These are phyloP conservation scores for Furcula furcula DNA, from an alignment of 2,888 invertebrate species.

Conservation along the genomic window DNA sequence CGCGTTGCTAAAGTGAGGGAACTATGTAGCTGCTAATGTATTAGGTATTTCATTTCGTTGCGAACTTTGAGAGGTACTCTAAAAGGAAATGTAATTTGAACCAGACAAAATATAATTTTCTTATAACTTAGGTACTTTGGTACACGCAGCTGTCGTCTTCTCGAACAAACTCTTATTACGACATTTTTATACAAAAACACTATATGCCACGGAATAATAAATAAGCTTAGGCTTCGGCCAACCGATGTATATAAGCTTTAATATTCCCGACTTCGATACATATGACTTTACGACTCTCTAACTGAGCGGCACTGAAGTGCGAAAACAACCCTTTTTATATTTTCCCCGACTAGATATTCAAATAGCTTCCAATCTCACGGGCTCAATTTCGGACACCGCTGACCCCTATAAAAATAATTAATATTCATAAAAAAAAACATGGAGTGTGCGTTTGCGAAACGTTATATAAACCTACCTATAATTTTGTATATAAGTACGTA, in stretches of 20 bases:
- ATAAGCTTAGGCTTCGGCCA: conserved; percentile 9
- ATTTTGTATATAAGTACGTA: conserved; percentile 23
- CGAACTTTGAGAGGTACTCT: not conserved
- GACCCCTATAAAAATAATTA: conserved; percentile 25
- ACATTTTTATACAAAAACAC: not conserved
- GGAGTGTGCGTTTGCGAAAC: conserved; percentile 17
- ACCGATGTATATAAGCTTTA: conserved; percentile 4
- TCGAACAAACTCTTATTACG: not conserved
- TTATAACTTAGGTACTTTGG: no score
- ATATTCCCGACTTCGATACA: conserved; percentile 9
- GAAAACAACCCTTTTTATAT: conserved; percentile 12
- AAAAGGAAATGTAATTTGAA: not conserved
- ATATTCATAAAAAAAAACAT: conserved; percentile 31
- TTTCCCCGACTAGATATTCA: conserved; percentile 13
- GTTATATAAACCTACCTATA: conserved; percentile 18
- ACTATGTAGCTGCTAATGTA: no score
- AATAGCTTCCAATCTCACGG: conserved; percentile 16
- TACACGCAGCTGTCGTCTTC: no score
- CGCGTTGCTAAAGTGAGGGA: not conserved
- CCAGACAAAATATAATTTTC: not conserved
- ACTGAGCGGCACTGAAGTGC: conserved; percentile 4
- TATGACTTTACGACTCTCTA: conserved; percentile 6
- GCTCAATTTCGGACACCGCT: conserved; percentile 19
- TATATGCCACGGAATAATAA: conserved; percentile 3
- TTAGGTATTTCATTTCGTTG: no score